Evolutionary conservation across 2,888 invertebrate genomes (phyloP), one percentile per base, ranked within the genome.

Genomic region (Pandemis heparana): DNA sequence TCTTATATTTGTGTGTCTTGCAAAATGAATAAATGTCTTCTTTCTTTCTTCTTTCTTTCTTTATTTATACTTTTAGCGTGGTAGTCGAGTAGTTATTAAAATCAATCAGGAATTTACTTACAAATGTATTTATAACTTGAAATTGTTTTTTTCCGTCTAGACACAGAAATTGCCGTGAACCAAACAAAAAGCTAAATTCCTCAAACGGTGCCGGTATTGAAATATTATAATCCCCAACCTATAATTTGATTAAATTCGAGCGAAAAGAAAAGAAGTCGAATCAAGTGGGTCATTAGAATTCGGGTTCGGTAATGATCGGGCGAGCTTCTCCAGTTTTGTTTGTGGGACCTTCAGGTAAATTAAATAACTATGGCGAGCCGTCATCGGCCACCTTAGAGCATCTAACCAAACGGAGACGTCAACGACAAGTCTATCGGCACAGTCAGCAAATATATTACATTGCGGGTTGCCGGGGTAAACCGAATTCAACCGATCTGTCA

Each of bases 171-270:
- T 92, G 90, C 85, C 81, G 85, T 79, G 83, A 92, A 91, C 89
- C 88, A 81, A 88, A 92, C 87, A 92, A 94, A 92, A 94, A 90
- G 87, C 81, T 85, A 83, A 93, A 92, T 92, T 91, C 92, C 92
- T 89, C 88, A 91, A 92, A 90, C 91, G 89, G 87, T 92, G 92
- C 89, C 90, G 88, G 87, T 91, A 94, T 92, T 92, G 93, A 92
- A 94, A 94, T 93, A 93, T 94, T 94, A 93, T 92, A 94, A 94
- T 90, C 87, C 86, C 88, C 85, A 94, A 93, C 94, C 92, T 94
- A 93, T 94, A 94, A 94, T 94, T 94, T 94, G 92, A 94, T 94
- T 92, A 94, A 93, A 92, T 89, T 90, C 86, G 85, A 84, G 83
- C 86, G 85, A 89, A 92, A 92, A 91, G 89, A 92, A 91, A 90